phyloP scores from a whole-genome alignment of 2,888 invertebrate species.

The Mayetiola destructor region DNA sequence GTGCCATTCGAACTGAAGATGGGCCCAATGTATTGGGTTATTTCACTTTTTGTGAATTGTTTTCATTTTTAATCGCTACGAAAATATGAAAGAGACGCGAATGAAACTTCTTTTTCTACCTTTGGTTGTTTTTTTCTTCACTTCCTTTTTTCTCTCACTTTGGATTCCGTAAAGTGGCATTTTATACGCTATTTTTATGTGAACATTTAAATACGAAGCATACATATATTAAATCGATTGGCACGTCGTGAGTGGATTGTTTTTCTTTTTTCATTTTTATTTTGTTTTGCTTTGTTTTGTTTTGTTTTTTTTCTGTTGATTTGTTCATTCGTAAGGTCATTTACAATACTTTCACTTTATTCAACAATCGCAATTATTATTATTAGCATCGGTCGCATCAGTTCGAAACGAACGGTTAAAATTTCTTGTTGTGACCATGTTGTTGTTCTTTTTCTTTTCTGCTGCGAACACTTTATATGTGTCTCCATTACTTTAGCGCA shows the following conservation, averaged over 20 bases:
- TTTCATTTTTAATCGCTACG: neutral
- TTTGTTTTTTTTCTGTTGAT: neutral
- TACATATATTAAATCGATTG: too few species aligned
- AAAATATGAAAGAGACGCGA: too few species aligned
- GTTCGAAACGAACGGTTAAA: too few species aligned
- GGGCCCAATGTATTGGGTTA: neutral
- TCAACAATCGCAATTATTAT: conserved; percentile 15
- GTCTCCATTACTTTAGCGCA: neutral
- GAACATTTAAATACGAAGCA: too few species aligned
- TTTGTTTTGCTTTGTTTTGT: neutral
- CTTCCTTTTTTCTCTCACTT: neutral
- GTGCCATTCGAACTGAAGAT: too few species aligned
- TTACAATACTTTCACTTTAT: conserved; percentile 14
- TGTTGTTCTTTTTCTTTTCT: conserved; percentile 12
- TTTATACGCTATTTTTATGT: too few species aligned
- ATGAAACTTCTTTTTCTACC: neutral
- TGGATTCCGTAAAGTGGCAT: too few species aligned
- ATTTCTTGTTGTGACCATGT: conserved; percentile 11
- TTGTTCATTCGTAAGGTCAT: conserved; percentile 5
- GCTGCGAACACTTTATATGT: neutral
- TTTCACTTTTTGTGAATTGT: neutral
- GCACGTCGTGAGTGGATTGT: neutral
- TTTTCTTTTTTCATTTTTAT: neutral
- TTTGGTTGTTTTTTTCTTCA: neutral
- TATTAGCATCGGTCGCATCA: conserved; percentile 6